phyloP scores from a whole-genome alignment of 2,888 invertebrate species.

The Brachylomia viminalis region DNA sequence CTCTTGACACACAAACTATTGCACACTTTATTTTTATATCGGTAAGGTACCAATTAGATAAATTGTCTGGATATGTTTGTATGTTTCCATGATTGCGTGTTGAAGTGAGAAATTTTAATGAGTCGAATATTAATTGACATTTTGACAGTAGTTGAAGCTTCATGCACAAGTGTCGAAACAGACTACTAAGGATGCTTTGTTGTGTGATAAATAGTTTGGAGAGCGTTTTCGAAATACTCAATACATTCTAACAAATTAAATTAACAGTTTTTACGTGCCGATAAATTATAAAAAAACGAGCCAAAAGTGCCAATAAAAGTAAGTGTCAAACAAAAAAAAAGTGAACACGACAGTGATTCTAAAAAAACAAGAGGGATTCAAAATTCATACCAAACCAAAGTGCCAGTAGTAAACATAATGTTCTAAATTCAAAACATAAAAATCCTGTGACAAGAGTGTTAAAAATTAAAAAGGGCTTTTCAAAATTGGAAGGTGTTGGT shows the following conservation, averaged over 20 bases:
- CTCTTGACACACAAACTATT: constrained; percentile 45
- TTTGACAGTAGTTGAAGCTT: constrained; percentile 75
- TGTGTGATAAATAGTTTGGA: constrained; percentile 60
- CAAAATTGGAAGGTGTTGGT: constrained; percentile 42
- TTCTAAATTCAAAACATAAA: constrained; percentile 24
- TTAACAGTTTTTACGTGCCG: constrained; percentile 20
- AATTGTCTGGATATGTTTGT: constrained; percentile 40
- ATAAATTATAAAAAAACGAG: constrained; percentile 17
- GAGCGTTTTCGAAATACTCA: constrained; percentile 33
- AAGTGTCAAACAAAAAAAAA: constrained; percentile 23
- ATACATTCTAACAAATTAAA: constrained; percentile 26
- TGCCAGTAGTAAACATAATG: constrained; percentile 17
- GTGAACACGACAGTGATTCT: constrained; percentile 6
- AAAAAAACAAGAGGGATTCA: constrained; percentile 10
- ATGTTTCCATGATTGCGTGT: constrained; percentile 59
- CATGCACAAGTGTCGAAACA: constrained; percentile 71
- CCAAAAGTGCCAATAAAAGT: constrained; percentile 26
- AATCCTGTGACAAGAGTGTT: constrained; percentile 7
- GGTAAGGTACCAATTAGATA: constrained; percentile 50
- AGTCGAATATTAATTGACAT: constrained; percentile 83
- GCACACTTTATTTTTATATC: constrained; percentile 51
- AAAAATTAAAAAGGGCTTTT: constrained; percentile 2
- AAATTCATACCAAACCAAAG: constrained; percentile 19
- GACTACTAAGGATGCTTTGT: constrained; percentile 61
- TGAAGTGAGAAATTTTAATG: constrained; percentile 80